A percentile compares a stretch with the other conserved stretches of the same genome.
Conservation (phyloP, 2,113 vertebrate genomes). For the Pygoscelis adeliae region DNA sequence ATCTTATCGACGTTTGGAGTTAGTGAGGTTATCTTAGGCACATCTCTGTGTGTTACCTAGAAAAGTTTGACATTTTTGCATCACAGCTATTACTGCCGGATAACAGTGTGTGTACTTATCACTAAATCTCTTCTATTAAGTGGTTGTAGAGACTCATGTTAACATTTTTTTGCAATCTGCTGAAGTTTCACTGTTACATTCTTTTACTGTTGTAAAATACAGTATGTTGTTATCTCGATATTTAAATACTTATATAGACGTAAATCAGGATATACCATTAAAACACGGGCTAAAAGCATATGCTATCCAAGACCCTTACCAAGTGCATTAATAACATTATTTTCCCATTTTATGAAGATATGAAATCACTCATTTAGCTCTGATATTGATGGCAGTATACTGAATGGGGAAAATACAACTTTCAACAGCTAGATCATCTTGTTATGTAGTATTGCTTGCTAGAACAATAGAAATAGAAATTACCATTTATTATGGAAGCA, state of each 20-base stretch:
- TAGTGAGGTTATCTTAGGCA: constrained; percentile 10
- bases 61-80: not conserved
- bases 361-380: not conserved
- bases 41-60: not conserved
- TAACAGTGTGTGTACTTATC: not conserved
- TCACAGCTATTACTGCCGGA: not conserved
- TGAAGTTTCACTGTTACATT: not conserved
- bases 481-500: not conserved
- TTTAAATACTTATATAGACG: not conserved
- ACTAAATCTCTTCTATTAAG: not conserved
- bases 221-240: not conserved
- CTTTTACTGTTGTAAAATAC: not conserved
- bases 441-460: not conserved
- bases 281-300: not conserved
- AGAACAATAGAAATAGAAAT: not conserved
- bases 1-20: not conserved
- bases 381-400: not conserved
- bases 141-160: not conserved
- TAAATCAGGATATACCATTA: not conserved
- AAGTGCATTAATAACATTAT: not conserved
- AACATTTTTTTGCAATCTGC: not conserved
- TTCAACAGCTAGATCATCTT: not conserved
- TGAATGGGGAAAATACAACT: not conserved
- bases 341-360: not conserved
- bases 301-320: not conserved